These are phyloP conservation scores for Oostethus manadensis DNA, from an alignment of 2,113 vertebrate species.

Conservation along the genomic window DNA sequence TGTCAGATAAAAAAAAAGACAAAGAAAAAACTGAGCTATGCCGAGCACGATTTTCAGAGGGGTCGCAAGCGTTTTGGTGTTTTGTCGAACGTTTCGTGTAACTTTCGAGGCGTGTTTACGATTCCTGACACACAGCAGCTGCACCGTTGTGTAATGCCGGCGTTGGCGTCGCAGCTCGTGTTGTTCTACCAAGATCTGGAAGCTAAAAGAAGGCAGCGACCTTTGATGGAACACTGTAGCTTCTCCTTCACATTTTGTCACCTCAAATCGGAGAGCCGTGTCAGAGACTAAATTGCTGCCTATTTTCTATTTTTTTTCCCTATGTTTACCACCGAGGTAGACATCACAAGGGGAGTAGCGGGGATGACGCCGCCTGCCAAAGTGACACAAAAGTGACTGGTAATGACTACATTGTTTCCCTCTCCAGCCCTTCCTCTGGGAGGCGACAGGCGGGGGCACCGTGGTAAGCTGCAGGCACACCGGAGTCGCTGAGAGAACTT, in stretches of 20 bases:
- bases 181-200: not conserved
- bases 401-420: constrained; percentile 71
- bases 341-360: constrained; percentile 66
- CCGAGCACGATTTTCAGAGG: no score
- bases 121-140: not conserved
- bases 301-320: constrained; percentile 67
- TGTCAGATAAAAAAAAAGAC: no score
- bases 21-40: no score
- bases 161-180: not conserved
- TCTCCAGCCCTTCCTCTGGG: constrained; percentile 53
- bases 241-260: not conserved
- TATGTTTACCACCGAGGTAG: constrained; percentile 53
- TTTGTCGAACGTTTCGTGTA: no score
- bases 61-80: no score
- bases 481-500: constrained; percentile 71
- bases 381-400: constrained; percentile 71
- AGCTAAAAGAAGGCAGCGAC: not conserved
- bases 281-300: constrained; percentile 65
- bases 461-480: constrained; percentile 64
- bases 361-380: constrained; percentile 65
- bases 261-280: constrained; percentile 55
- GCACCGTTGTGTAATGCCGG: not conserved
- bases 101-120: not conserved
- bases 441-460: constrained; percentile 54
- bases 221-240: not conserved